Conservation (phyloP, 2,113 vertebrate species). For the Thamnaconus septentrionalis region DNA sequence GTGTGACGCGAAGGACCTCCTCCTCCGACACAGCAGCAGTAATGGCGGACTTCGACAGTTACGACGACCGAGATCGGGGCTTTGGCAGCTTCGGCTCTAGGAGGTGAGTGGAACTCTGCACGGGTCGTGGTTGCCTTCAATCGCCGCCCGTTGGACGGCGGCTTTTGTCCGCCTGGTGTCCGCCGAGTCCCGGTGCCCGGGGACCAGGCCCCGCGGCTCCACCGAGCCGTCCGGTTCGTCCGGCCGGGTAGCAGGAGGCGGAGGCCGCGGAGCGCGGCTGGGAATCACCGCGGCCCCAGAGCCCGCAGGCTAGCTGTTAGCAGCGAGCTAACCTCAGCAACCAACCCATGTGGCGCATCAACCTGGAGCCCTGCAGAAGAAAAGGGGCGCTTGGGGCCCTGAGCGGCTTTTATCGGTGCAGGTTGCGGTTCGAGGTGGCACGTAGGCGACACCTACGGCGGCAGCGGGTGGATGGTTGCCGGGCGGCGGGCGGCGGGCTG, state of each 20-base stretch:
- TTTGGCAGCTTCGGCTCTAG: slow-evolving; percentile 93
- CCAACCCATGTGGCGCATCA: neutral
- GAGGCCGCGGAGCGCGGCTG: slow-evolving; percentile 2
- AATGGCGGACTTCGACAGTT: slow-evolving; percentile 97
- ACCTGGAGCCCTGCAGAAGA: neutral
- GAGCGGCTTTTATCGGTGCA: too few species aligned
- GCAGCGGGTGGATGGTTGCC: slow-evolving; percentile 20
- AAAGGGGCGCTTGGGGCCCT: too few species aligned
- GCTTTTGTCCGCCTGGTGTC: too few species aligned
- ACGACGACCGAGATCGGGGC: slow-evolving; percentile 89
- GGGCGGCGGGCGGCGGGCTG: slow-evolving; percentile 29
- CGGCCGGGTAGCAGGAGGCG: slow-evolving; percentile 26
- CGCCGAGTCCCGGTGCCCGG: neutral
- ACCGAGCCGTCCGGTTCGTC: neutral
- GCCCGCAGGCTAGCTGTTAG: slow-evolving; percentile 31
- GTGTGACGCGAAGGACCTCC: slow-evolving; percentile 84
- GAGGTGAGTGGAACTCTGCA: slow-evolving; percentile 79
- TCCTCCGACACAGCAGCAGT: slow-evolving; percentile 82
- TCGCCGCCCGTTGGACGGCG: too few species aligned
- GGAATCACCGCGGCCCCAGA: slow-evolving; percentile 53
- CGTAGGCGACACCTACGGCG: neutral
- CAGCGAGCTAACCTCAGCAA: slow-evolving; percentile 4
- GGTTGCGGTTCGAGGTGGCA: neutral
- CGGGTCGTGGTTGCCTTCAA: neutral
- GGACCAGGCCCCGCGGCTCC: slow-evolving; percentile 4